Base-by-base conservation (phyloP, 2,797 vertebrate genomes). In the Sebastes matsubarae region DNA sequence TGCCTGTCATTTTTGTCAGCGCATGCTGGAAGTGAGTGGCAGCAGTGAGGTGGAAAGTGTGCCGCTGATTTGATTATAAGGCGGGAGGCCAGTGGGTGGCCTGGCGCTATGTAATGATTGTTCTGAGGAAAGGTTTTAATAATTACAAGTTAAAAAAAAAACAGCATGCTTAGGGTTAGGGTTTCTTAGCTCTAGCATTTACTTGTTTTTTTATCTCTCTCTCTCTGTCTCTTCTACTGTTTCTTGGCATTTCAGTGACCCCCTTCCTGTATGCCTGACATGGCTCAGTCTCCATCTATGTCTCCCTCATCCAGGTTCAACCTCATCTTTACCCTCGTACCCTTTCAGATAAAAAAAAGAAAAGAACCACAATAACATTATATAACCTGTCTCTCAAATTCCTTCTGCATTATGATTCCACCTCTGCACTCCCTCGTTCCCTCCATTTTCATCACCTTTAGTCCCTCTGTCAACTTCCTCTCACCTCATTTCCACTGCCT, bases 361-460 rank as follows among this genome's bases (percentile, higher is more conserved):
- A 38, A 38, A 9, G 20, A 20, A n/a, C 4, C 36, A 75, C 61
- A 79, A 76, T 77, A 74, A 42, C 80, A 90, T 90, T 80, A 89
- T 77, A 85, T 80, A 89, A 89, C 87, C 80, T 80, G 81, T 84
- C 85, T 75, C 38, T 84, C 72, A 86, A 86, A 92, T 89, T 91
- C 81, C 63, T 84, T 84, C 72, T 84, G 84, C 83, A 77, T 86
- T 78, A 74, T 78, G 77, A 83, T 85, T 84, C 64, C 61, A 80
- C 67, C 60, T 59, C 57, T 82, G 61, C 64, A n/a, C 81, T 89
- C 76, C 68, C 75, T 70, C 72, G 61, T 84, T 67, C 75, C 42
- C 42, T 80, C 69, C 60, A 36, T 86, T 85, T 88, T 77, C 84
- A 87, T 87, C 72, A 63, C 75, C 80, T 87, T 84, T 75, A 52